Evolutionary conservation across 1,140 invertebrate genomes (phyloP), one percentile per base, ranked within the genome.

Genomic region (Lepidurus couesii): DNA sequence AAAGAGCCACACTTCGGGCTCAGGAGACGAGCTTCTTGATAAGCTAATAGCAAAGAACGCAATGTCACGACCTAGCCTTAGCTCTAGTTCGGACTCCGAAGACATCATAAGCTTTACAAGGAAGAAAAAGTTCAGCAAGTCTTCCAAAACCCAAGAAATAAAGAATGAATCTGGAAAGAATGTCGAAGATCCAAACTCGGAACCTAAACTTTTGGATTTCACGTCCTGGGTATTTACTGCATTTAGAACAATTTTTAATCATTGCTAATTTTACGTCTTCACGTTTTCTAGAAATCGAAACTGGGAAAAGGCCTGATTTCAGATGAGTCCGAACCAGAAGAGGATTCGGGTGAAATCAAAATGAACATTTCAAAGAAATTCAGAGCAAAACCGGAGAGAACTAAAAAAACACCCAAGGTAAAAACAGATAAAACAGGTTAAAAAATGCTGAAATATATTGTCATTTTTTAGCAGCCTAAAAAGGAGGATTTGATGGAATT

Each of bases 81-180:
- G 53, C 53, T 65, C 53, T 4, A 16, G 21, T 16, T 21, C n/a
- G 8, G 53, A 65, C 53, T 65, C 53, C 13, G 53, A 65, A n/a
- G 53, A n/a, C 21, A 7, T n/a, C 8, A 7, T 7, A 7, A 65
- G 16, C 8, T 7, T 65, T 11, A n/a, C 13, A 65, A 21, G 21
- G 53, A 65, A 65, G 53, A 65, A 65, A 16, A 65, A 65, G 53
- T 65, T 65, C 53, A 65, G 53, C 16, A 65, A 65, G 21, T 13
- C n/a, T 7, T 13, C 21, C 53, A 65, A 65, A 16, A 13, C 16
- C 16, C 13, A 13, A 13, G 13, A 13, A 16, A n/a, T n/a, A n/a
- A 65, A 65, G 53, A 21, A 65, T n/a, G 5, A 21, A n/a, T 65
- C 53, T 7, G 21, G 8, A 1, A 65, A 13, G 8, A 16, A 7